Percentiles rank a stretch among this genome's conserved stretches.
phyloP scores from a whole-genome alignment of 2,888 invertebrate genomes.

The Prosopocoilus inquinatus region DNA sequence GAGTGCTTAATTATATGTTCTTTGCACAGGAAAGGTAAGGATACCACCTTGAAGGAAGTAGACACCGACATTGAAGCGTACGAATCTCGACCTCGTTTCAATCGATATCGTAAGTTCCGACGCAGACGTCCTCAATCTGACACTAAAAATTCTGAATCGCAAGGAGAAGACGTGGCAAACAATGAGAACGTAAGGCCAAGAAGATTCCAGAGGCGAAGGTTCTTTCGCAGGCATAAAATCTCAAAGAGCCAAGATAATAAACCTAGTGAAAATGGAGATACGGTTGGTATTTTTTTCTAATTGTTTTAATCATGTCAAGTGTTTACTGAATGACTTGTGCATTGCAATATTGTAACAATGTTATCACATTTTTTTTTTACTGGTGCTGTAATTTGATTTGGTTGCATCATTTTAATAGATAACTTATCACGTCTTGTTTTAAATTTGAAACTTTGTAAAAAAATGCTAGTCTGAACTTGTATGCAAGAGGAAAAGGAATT shows the following conservation, averaged over 20 bases:
- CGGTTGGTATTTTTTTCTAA: slow-evolving; percentile 26
- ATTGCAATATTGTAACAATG: not conserved
- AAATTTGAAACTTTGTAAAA: not conserved
- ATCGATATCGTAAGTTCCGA: slow-evolving; percentile 49
- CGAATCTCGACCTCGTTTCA: slow-evolving; percentile 51
- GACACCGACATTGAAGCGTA: slow-evolving; percentile 69
- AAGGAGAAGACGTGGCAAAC: slow-evolving; percentile 23
- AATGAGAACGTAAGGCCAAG: slow-evolving; percentile 18
- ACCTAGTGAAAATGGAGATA: slow-evolving; percentile 30
- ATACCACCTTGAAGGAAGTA: slow-evolving; percentile 63
- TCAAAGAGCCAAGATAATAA: slow-evolving; percentile 40
- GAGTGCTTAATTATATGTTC: not conserved
- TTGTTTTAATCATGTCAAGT: no score
- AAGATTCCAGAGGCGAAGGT: slow-evolving; percentile 22
- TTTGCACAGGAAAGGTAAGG: slow-evolving; percentile 51
- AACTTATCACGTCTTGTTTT: not conserved
- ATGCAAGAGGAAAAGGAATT: not conserved
- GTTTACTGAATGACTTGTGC: no score
- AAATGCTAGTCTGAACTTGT: not conserved
- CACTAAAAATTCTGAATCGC: slow-evolving; percentile 32
- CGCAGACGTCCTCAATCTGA: slow-evolving; percentile 32
- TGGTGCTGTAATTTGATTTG: not conserved
- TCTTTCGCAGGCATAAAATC: slow-evolving; percentile 36
- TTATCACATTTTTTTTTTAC: not conserved
- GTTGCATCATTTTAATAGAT: no score